Conservation (phyloP, 2,888 invertebrate species). For the Macrosiphum euphorbiae region DNA sequence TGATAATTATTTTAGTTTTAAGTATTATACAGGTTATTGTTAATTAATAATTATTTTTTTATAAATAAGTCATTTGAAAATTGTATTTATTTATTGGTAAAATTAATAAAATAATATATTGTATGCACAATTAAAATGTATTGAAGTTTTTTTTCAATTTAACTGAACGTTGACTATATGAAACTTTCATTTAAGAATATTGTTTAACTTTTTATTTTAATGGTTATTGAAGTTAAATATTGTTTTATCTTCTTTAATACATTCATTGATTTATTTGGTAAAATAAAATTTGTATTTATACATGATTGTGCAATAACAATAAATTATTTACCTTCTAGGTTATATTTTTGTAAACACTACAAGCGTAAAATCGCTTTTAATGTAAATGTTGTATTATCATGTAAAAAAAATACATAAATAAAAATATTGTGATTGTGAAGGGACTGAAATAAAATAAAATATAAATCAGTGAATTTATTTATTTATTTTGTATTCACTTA, state of each 20-base stretch:
- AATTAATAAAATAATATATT: background rate
- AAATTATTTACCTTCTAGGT: background rate
- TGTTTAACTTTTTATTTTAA: too few species aligned
- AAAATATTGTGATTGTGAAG: slow-evolving; percentile 36
- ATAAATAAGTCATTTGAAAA: background rate
- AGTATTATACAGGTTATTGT: background rate
- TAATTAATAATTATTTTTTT: background rate
- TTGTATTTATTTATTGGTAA: background rate
- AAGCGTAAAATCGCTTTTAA: background rate
- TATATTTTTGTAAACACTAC: background rate
- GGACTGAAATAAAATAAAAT: slow-evolving; percentile 22
- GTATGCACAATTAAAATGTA: background rate
- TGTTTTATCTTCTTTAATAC: background rate
- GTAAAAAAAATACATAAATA: background rate
- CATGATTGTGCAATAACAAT: background rate
- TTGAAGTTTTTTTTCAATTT: background rate
- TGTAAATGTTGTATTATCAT: background rate
- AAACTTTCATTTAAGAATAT: too few species aligned
- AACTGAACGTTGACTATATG: too few species aligned
- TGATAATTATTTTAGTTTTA: background rate
- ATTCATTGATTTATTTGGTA: background rate
- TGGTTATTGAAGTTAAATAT: background rate
- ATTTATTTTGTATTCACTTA: background rate
- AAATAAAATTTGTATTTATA: background rate
- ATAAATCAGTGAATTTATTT: background rate